Evolutionary conservation across 2,113 vertebrate species (phyloP), one percentile per base, ranked within the genome.

Genomic region (Shinisaurus crocodilurus): DNA sequence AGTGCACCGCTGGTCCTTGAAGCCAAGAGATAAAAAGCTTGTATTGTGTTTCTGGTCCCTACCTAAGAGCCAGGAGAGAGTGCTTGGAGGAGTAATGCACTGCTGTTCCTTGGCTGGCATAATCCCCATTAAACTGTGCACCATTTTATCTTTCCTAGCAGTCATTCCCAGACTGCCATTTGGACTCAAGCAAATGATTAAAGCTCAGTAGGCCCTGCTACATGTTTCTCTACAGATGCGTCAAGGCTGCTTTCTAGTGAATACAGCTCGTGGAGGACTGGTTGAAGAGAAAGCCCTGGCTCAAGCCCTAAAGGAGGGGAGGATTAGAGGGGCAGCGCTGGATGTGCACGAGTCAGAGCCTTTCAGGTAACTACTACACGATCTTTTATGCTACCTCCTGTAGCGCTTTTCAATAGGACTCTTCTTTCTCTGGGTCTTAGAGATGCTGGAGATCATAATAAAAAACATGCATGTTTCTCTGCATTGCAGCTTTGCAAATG

Each of bases 321-420:
- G 98, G 94, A 98, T 98, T 96, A 97, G 98, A 96, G 98, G 98
- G 81, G 98, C 98, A 23, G 98, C 98, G 83, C 50, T 98, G 94
- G 98, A 98, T 20, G 98, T 98, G 63, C 98, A 98, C 0, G 98
- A 98, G 95, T 98, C 98, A 15, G 98, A 98, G 95, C 98, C 98
- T 63, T 98, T 98, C 96, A 98, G 98, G 98, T 98, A 96, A 91
- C 0, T 57, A 40, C 65, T 80, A 20, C 25, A 54, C 9, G 54
- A 20, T 69, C 10, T 18, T 76, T 48, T 37, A 37, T 76, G 40
- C 72, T 94, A 80, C 72, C 85, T 89, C 54, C 76, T 86, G 34
- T 65, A 57, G n/a, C 29, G 86, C 13, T 77, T 90, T 3, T 5
- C 85, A 77, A 2, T 0, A 4, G 57, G 88, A 86, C 34, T 37